Evolutionary conservation across 2,113 vertebrate genomes (phyloP).

Genomic region (Syrrhaptes paradoxus): DNA sequence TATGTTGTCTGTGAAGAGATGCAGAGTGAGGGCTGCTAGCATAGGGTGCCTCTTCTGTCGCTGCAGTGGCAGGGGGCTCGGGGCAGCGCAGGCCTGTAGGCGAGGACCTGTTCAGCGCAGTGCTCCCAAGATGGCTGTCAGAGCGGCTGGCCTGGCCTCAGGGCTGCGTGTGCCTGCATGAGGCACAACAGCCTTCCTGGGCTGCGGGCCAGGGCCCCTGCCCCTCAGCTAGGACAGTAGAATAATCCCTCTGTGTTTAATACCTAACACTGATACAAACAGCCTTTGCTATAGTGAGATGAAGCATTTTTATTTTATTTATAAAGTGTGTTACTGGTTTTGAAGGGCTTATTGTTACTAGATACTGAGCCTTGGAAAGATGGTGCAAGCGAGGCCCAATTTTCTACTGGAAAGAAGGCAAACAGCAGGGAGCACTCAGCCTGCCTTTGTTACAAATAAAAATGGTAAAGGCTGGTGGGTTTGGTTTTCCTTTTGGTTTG

Average conservation of each 20-base stretch:
- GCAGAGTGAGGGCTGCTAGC: background rate
- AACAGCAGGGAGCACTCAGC: background rate
- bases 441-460: background rate
- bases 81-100: accelerated
- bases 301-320: background rate
- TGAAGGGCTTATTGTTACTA: background rate
- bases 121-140: background rate
- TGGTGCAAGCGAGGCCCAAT: background rate
- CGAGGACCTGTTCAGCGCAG: accelerated
- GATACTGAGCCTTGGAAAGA: background rate
- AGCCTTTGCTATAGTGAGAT: background rate
- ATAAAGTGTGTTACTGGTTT: accelerated
- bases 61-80: background rate
- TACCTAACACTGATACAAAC: accelerated
- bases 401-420: background rate
- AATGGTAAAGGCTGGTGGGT: background rate
- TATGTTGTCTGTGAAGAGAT: accelerated
- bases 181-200: background rate
- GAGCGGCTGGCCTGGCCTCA: accelerated
- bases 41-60: background rate
- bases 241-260: background rate
- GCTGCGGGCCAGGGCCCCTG: background rate
- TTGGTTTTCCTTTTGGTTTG: background rate
- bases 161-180: too few relatives aligned
- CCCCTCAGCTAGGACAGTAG: background rate